Percentiles rank a stretch among this genome's conserved stretches.
phyloP scores from a whole-genome alignment of 2,797 vertebrate species.

The Miichthys miiuy region DNA sequence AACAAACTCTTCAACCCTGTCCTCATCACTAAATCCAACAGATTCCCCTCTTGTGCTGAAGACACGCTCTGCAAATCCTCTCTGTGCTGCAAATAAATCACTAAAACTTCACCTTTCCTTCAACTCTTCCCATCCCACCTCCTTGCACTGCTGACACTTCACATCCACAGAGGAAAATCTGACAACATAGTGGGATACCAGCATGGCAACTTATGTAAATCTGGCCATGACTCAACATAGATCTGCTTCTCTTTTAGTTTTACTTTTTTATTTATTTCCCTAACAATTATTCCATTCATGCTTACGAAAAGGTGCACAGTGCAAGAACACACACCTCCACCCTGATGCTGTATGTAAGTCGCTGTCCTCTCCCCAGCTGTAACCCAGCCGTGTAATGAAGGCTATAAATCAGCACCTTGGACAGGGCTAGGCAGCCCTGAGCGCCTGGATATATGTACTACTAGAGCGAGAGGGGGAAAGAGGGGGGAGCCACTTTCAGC shows the following conservation, averaged over 20 bases:
- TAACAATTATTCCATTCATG: conserved; percentile 44
- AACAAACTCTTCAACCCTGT: conserved; percentile 7
- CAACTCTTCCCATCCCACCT: too few species aligned
- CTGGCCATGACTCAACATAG: conserved; percentile 30
- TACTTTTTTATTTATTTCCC: conserved; percentile 14
- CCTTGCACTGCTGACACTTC: conserved; percentile 1
- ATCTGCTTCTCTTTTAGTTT: conserved; percentile 38
- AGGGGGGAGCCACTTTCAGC: conserved; percentile 47
- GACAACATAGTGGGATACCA: conserved; percentile 44
- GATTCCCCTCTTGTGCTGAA: conserved; percentile 20
- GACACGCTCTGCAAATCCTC: conserved; percentile 12
- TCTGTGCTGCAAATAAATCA: conserved; percentile 30
- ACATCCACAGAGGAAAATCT: conserved; percentile 32
- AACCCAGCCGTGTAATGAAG: conserved; percentile 78
- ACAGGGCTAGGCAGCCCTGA: conserved; percentile 69
- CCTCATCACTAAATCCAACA: conserved; percentile 37
- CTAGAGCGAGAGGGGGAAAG: conserved; percentile 26
- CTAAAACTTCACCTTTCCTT: conserved; percentile 39
- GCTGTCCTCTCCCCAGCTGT: conserved; percentile 57
- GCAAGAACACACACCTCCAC: conserved; percentile 35
- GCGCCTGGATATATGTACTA: conserved; percentile 25
- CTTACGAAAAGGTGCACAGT: conserved; percentile 9
- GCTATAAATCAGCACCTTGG: conserved; percentile 83
- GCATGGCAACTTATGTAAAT: conserved; percentile 53
- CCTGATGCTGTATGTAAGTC: conserved; percentile 45